Evolutionary conservation across 2,888 invertebrate genomes (phyloP).

Genomic region (Allacma fusca): DNA sequence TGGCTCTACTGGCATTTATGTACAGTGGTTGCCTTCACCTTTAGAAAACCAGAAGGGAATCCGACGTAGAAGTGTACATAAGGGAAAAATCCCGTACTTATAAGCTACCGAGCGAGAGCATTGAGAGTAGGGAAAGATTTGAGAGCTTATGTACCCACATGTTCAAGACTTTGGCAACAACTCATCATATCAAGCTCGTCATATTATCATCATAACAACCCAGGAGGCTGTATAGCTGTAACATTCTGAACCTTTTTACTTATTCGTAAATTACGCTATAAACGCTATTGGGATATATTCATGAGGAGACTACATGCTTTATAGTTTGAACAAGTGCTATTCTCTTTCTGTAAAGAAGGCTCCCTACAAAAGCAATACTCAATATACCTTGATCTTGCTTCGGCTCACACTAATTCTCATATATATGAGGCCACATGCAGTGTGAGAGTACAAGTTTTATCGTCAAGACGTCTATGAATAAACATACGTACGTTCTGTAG

Average conservation of each 20-base stretch:
- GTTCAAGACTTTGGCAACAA: constrained; percentile 28
- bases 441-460: constrained; percentile 3
- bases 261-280: constrained; percentile 1
- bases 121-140: too few species aligned
- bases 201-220: constrained; percentile 19
- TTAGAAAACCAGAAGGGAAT: constrained; percentile 13
- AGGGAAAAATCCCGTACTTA: too few species aligned
- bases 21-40: constrained; percentile 16
- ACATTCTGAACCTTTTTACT: neutral
- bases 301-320: neutral
- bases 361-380: neutral
- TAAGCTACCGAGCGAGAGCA: too few species aligned
- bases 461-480: constrained; percentile 12
- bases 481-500: neutral
- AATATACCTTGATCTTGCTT: constrained; percentile 3
- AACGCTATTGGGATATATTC: too few species aligned
- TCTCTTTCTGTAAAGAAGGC: neutral
- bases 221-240: constrained; percentile 14
- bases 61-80: too few species aligned
- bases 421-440: neutral
- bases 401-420: too few species aligned
- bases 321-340: constrained; percentile 16
- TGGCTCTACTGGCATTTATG: neutral
- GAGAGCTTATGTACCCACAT: neutral
- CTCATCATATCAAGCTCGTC: constrained; percentile 25